A percentile compares a stretch with the other conserved stretches of the same genome.
Evolutionary conservation across 1,140 invertebrate genomes (phyloP).

Genomic region (Cyphomyrmex costatus): DNA sequence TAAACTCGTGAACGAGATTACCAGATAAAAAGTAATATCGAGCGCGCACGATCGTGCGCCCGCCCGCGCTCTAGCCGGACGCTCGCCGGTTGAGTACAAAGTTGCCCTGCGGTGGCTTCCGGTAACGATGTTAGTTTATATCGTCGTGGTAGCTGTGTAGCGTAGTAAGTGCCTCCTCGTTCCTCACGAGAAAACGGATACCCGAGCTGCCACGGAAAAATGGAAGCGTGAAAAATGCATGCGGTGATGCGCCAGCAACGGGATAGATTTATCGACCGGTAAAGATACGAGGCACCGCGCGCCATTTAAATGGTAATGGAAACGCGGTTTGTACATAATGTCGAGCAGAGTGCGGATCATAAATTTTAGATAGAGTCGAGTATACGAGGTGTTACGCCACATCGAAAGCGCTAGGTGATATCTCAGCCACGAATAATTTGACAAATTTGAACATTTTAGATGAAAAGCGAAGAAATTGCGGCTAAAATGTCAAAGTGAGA

Average conservation of each 20-base stretch:
- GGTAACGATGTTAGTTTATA: conserved; percentile 64
- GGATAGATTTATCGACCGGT: conserved; percentile 61
- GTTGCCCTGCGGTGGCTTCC: conserved; percentile 56
- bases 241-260: conserved; percentile 39
- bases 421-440: conserved; percentile 3
- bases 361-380: conserved; percentile 42
- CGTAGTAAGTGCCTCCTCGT: conserved; percentile 45
- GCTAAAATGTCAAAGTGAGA: not conserved
- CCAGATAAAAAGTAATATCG: conserved; percentile 64
- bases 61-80: conserved; percentile 4
- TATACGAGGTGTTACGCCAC: not conserved
- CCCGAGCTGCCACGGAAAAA: conserved; percentile 35
- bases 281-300: conserved; percentile 48
- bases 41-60: conserved; percentile 14
- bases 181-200: conserved; percentile 53
- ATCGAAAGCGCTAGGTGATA: conserved; percentile 14
- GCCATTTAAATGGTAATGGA: conserved; percentile 64
- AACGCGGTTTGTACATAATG: conserved; percentile 62
- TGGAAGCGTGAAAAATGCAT: conserved; percentile 56
- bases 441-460: conserved; percentile 27
- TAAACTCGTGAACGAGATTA: conserved; percentile 63
- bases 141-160: conserved; percentile 31
- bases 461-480: not conserved
- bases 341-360: conserved; percentile 39
- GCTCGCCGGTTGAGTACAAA: conserved; percentile 58